Evolutionary conservation across 53 echinoderm and acorn worm genomes (phyloP), one percentile per base, ranked within the genome.

Genomic region (Apostichopus leukothele): DNA sequence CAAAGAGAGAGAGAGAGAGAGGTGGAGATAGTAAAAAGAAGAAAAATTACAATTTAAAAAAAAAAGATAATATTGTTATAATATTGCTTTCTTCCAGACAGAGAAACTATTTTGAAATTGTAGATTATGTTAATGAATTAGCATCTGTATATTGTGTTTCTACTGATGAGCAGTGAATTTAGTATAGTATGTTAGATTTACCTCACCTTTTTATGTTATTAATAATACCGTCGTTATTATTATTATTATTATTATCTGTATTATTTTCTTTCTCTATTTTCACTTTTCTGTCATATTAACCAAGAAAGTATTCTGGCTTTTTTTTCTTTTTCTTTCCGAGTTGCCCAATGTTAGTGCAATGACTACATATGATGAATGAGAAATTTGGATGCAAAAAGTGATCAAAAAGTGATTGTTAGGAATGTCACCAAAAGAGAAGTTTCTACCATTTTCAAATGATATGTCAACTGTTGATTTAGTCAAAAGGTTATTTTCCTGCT

Each of bases 281-380:
- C 27, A 27, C 27, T 27, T 27, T 78, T 19, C 10, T 78, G 63
- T 63, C 53, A 78, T 51, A 19, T 79, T 79, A 79, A 79, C 79
- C 79, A 79, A 79, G 79, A 79, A 52, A 79, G 79, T 79, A 79
- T 79, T 79, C 79, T 79, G 51, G 18, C 5, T 13, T 39, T 39
- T 39, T 79, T 79, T 11, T 79, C 19, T 79, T 79, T 52, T 63
- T 7, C 63, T 16, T 16, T 63, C 16, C 11, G 16, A 52, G 19
- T 79, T 79, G 79, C 79, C 79, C 79, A 52, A 79, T 63, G 79
- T 63, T 63, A 52, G 79, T 79, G 79, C 79, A 79, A 79, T 79
- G 7, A 51, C 52, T 50, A 79, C 54, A 52, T 51, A 9, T 79
- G 53, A 53, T 63, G 63, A 63, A 63, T 13, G 16, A 63, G 12